Evolutionary conservation across 2,113 vertebrate species (phyloP), one percentile per base, ranked within the genome.

Genomic region (Psilopsiagon aymara): DNA sequence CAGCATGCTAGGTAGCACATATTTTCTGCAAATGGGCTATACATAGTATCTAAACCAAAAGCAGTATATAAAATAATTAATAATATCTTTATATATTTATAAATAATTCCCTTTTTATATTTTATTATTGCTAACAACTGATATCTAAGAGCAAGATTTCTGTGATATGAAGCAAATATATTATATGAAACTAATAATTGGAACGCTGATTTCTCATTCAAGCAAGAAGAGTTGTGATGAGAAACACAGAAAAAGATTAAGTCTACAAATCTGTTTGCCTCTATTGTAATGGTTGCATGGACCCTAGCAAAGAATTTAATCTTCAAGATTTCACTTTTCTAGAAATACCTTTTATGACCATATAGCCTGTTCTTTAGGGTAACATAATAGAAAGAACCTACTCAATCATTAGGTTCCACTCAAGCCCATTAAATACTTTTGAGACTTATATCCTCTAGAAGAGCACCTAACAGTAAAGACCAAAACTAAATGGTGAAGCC

Each of bases 321-420:
- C 59, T 93, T 75, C 68, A 86, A 92, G 60, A 52, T 64, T n/a
- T 33, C 55, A 23, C 27, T 67, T 69, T 70, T 27, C 43, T 43
- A 63, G 86, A 93, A 90, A 90, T 20, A 91, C 59, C n/a, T 86
- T 92, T 83, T 83, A 83, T 78, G 71, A 49, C 35, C 29, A 47
- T 78, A 29, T 71, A 88, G 46, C 19, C 43, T 68, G 18, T 44
- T 91, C n/a, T 83, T 82, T 77, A 78, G 39, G 13, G 15, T 7
- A 88, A 31, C 16, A 43, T 28, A 67, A 69, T 25, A 76, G 77
- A 88, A 88, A 83, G 9, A 90, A 49, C 25, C 7, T 41, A 71
- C 28, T 51, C 41, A 57, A 41, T 60, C 18, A 37, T 76, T 74
- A 39, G 4, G 16, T 68, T 92, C 7, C 9, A 80, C 82, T 51